Evolutionary conservation across 2,113 vertebrate species (phyloP).

Genomic region (Salvelinus sp.): DNA sequence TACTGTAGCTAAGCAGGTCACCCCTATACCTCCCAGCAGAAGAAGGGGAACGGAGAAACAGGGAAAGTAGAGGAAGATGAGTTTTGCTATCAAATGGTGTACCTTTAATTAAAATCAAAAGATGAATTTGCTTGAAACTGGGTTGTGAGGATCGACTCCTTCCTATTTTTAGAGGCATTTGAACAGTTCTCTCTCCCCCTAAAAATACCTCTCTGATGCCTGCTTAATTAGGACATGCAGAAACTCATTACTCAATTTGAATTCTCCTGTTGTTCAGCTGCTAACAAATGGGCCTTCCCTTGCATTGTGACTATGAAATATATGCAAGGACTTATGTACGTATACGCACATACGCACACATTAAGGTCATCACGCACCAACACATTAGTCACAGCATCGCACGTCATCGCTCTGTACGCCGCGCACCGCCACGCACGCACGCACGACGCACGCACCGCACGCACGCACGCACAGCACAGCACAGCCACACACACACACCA

Average conservation of each 20-base stretch:
- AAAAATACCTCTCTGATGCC: constrained; percentile 54
- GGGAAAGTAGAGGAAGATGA: constrained; percentile 51
- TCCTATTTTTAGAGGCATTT: constrained; percentile 80
- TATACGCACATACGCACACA: constrained; percentile 22
- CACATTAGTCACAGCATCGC: too few species aligned
- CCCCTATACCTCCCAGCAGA: neutral
- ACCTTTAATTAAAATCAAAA: constrained; percentile 82
- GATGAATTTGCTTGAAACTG: constrained; percentile 80
- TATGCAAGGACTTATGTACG: constrained; percentile 43
- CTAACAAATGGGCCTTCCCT: constrained; percentile 73
- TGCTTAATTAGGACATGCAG: constrained; percentile 82
- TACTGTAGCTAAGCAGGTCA: too few species aligned
- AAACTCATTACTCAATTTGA: constrained; percentile 83
- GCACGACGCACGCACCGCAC: constrained; percentile 16
- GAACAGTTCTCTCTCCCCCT: constrained; percentile 62
- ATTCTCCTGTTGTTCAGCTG: constrained; percentile 73
- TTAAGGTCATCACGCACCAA: too few species aligned
- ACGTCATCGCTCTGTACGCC: too few species aligned
- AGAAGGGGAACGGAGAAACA: too few species aligned
- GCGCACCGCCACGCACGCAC: neutral
- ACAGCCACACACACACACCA: neutral
- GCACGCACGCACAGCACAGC: constrained; percentile 13
- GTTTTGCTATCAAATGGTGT: constrained; percentile 64
- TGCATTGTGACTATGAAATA: constrained; percentile 71
- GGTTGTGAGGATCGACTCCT: constrained; percentile 74